Base-by-base conservation (phyloP, 2,113 vertebrate species). In the Cavia aperea region DNA sequence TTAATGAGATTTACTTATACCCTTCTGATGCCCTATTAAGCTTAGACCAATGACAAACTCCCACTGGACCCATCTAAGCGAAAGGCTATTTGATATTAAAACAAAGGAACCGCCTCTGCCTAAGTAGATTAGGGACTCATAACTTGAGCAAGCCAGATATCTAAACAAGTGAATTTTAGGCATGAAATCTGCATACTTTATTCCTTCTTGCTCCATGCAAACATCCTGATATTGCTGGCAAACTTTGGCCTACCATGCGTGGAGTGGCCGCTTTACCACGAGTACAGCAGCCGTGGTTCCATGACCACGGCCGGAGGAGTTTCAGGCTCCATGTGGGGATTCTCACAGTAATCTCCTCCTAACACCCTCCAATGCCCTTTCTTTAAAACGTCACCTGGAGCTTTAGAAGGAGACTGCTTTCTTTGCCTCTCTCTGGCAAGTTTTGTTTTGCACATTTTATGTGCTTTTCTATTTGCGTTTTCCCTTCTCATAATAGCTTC, bases 1-100 rank as follows among this genome's bases (percentile, higher is more conserved):
- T 79, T 95, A 89, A 93, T 96, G 94, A 96, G 96, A 96, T 96
- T 96, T 95, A 90, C 85, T 93, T 93, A 89, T 29, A 94, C 81
- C 85, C 88, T 96, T 95, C 86, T 75, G 78, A 79, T 93, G 79
- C 85, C 86, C 92, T 93, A 83, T 92, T 95, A 93, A 96, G 78
- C 77, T 81, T 90, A 62, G 68, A 83, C 66, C 92, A 75, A 58
- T 90, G 90, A 63, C 88, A 88, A 92, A 89, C 93, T 94, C 93
- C 92, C 88, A 60, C 78, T 93, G 75, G 93, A 95, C 49, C 56
- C 46, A 81, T 89, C 79, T 88, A 70, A 90, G 73, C 82, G 90
- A 94, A 96, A 94, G 90, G 81, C 82, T 92, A 91, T 94, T 93
- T 96, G 92, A 89, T 95, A 95, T 96, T 93, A 96, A 95, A 96